A percentile compares a stretch with the other conserved stretches of the same genome.
Evolutionary conservation across 2,797 vertebrate species (phyloP).

Genomic region (Takifugu rubripes): DNA sequence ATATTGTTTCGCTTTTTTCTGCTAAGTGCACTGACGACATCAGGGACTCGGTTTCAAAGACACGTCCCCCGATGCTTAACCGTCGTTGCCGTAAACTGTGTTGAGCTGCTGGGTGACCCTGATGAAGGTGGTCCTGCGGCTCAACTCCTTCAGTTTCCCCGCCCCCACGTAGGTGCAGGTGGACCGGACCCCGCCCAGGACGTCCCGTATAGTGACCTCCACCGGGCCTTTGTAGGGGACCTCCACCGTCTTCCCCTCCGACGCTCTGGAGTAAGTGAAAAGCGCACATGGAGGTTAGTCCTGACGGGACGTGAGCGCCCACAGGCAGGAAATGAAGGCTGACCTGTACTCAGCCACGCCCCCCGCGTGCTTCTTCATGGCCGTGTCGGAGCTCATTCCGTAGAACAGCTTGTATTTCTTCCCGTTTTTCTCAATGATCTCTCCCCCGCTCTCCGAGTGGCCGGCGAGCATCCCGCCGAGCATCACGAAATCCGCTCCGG

Average conservation of each 20-base stretch:
- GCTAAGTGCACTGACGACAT: no score
- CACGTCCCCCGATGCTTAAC: conserved; percentile 40
- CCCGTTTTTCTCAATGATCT: conserved; percentile 82
- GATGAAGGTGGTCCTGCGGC: conserved; percentile 90
- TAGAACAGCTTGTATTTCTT: conserved; percentile 91
- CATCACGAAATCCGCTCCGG: conserved; percentile 93
- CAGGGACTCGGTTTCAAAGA: no score
- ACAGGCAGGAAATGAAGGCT: conserved; percentile 2
- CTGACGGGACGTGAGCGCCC: no score
- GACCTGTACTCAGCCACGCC: conserved; percentile 86
- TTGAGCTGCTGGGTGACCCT: conserved; percentile 90
- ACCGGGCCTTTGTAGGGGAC: conserved; percentile 83
- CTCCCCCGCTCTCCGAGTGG: conserved; percentile 83
- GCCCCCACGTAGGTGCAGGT: conserved; percentile 92
- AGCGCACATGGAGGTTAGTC: background rate
- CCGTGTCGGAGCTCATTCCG: conserved; percentile 91
- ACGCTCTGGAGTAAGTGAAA: conserved; percentile 71
- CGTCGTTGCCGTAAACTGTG: conserved; percentile 79
- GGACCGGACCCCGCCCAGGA: conserved; percentile 89
- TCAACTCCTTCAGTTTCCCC: conserved; percentile 89
- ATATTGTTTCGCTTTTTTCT: no score
- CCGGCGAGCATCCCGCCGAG: conserved; percentile 91
- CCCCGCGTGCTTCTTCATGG: conserved; percentile 87
- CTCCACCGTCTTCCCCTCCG: conserved; percentile 87
- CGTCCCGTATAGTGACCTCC: conserved; percentile 80